Conservation (phyloP, 2,797 vertebrate genomes). For the Tragelaphus oryx region DNA sequence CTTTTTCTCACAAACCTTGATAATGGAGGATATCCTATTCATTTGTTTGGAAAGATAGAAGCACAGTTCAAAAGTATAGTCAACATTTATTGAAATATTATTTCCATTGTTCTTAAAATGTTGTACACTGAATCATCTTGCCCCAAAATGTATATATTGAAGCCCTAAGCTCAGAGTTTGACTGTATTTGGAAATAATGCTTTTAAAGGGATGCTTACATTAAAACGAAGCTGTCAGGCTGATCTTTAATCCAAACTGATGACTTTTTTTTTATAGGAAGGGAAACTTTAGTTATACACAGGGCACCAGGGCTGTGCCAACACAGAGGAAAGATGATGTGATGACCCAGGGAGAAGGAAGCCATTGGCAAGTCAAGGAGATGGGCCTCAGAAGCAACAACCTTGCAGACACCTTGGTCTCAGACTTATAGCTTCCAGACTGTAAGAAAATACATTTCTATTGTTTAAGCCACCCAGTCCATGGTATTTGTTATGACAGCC, state of each 20-base stretch:
- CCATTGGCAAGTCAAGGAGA: background rate
- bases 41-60: background rate
- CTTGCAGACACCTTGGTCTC: no score
- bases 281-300: background rate
- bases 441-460: background rate
- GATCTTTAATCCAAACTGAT: background rate
- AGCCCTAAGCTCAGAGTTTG: background rate
- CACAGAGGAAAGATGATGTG: background rate
- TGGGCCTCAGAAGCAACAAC: background rate
- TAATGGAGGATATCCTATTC: background rate
- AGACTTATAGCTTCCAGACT: background rate
- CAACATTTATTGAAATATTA: background rate
- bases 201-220: background rate
- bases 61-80: background rate
- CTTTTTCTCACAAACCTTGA: background rate
- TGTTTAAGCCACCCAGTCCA: background rate
- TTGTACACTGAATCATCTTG: background rate
- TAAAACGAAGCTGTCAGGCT: background rate
- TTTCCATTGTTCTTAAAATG: background rate
- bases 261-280: background rate
- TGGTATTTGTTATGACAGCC: background rate
- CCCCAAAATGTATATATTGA: background rate
- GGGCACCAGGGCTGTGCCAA: background rate
- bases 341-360: background rate
- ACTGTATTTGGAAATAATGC: background rate